A percentile compares a stretch with the other conserved stretches of the same genome.
phyloP scores from a whole-genome alignment of 2,797 vertebrate species.

The Vultur gryphus region DNA sequence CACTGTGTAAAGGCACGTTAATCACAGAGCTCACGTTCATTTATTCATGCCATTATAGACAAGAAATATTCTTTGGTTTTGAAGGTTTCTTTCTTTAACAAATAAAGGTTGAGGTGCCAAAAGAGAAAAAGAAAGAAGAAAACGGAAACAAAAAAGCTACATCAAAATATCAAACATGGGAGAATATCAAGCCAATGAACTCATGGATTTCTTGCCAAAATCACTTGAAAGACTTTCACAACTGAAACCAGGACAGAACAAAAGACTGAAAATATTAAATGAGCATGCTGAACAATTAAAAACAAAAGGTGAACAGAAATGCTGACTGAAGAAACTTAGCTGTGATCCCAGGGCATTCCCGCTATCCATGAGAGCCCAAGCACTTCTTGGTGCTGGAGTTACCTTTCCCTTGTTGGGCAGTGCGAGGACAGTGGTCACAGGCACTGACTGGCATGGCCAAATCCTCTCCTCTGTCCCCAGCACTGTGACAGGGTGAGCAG shows the following conservation, averaged over 20 bases:
- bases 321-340: background rate
- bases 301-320: background rate
- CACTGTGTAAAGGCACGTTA: background rate
- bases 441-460: background rate
- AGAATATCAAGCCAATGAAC: background rate
- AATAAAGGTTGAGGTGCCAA: background rate
- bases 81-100: conserved; percentile 2
- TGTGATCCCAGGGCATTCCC: background rate
- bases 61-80: background rate
- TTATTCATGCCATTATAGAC: background rate
- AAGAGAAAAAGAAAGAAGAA: background rate
- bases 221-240: background rate
- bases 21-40: conserved; percentile 5
- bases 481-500: background rate
- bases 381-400: background rate
- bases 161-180: background rate
- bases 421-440: background rate
- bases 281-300: background rate
- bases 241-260: background rate
- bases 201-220: conserved; percentile 10
- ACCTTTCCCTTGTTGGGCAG: background rate
- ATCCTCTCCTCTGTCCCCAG: background rate
- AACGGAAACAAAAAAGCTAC: background rate
- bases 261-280: background rate
- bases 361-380: rapidly evolving